Conservation (phyloP, 2,888 invertebrate genomes). For the Coenonympha arcania region DNA sequence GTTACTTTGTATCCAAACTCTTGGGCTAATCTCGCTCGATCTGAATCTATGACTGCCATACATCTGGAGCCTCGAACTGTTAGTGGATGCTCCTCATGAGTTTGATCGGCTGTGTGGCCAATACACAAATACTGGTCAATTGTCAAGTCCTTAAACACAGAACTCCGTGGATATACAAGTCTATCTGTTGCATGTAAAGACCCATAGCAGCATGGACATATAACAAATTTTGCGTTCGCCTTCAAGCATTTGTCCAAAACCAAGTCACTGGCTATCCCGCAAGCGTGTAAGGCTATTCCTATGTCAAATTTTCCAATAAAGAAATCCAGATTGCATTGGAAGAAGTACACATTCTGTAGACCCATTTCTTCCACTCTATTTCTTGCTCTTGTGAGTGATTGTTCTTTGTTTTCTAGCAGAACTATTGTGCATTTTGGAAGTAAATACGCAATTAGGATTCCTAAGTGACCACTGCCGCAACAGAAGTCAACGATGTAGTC, state of each 20-base stretch:
- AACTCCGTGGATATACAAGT: slow-evolving; percentile 87
- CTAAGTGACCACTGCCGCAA: slow-evolving; percentile 94
- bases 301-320: slow-evolving; percentile 87
- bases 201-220: slow-evolving; percentile 97
- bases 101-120: slow-evolving; percentile 94
- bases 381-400: slow-evolving; percentile 83
- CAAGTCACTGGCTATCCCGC: slow-evolving; percentile 94
- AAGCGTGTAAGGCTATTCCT: slow-evolving; percentile 93
- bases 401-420: slow-evolving; percentile 93
- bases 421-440: slow-evolving; percentile 85
- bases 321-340: slow-evolving; percentile 93
- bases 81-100: slow-evolving; percentile 81
- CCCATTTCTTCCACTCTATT: slow-evolving; percentile 78
- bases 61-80: slow-evolving; percentile 85
- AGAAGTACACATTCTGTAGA: slow-evolving; percentile 82
- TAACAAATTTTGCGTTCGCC: slow-evolving; percentile 85
- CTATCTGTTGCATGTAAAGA: slow-evolving; percentile 86
- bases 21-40: slow-evolving; percentile 83
- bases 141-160: slow-evolving; percentile 64
- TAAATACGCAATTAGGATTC: slow-evolving; percentile 86
- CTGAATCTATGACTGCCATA: slow-evolving; percentile 92
- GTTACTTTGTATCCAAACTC: slow-evolving; percentile 83
- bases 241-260: slow-evolving; percentile 88
- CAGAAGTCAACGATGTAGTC: slow-evolving; percentile 93
- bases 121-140: slow-evolving; percentile 82